phyloP scores from a whole-genome alignment of 2,113 vertebrate genomes.

The Falco punctatus region DNA sequence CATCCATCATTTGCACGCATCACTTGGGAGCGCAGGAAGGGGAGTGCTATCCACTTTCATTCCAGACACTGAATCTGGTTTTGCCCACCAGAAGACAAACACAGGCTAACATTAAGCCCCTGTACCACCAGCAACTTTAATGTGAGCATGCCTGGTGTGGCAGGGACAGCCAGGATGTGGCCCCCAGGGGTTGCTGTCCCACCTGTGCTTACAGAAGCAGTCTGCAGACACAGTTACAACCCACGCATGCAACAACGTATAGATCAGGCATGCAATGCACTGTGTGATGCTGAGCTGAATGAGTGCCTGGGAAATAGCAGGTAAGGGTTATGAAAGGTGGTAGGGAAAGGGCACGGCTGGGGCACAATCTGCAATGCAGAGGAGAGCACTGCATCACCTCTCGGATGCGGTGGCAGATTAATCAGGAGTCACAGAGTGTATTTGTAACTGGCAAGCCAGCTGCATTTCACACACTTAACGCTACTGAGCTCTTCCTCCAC shows the following conservation, averaged over 20 bases:
- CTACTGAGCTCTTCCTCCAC: background rate
- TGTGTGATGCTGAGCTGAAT: background rate
- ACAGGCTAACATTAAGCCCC: background rate
- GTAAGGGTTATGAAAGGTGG: background rate
- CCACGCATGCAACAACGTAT: accelerated
- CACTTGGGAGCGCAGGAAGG: background rate
- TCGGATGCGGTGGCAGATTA: slow-evolving; percentile 7
- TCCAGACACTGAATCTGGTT: background rate
- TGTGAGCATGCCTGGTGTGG: background rate
- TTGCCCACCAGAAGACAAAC: background rate
- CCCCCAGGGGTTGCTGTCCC: background rate
- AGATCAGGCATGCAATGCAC: background rate
- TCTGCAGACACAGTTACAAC: background rate
- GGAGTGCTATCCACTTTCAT: background rate
- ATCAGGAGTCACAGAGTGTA: slow-evolving; percentile 44
- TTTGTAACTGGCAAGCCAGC: slow-evolving; percentile 55
- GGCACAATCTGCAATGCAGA: slow-evolving; percentile 65
- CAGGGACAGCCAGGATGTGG: background rate
- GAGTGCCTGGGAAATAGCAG: background rate
- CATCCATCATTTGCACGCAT: background rate
- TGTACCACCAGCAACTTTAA: background rate
- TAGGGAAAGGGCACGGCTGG: slow-evolving; percentile 30
- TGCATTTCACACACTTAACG: background rate
- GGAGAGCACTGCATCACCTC: slow-evolving; percentile 54
- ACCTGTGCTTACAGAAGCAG: background rate